Percentiles rank a stretch among this genome's conserved stretches.
phyloP scores from a whole-genome alignment of 1,140 invertebrate genomes.

The Vanessa tameamea region DNA sequence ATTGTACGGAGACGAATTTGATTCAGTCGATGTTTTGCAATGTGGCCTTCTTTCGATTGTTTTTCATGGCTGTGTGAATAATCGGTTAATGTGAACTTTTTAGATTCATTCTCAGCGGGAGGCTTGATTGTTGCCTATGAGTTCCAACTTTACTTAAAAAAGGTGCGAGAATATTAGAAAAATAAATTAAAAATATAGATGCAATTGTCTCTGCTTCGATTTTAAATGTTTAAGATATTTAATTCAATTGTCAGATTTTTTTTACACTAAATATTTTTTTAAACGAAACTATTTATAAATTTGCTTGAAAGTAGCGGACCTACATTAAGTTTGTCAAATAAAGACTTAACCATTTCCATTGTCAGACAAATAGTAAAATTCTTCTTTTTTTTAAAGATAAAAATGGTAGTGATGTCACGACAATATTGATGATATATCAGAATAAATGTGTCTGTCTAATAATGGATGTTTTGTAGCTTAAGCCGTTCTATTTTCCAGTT shows the following conservation, averaged over 20 bases:
- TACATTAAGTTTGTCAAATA: no score
- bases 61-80: conserved; percentile 6
- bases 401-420: no score
- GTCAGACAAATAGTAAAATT: no score
- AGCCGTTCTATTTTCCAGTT: neutral
- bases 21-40: conserved; percentile 9
- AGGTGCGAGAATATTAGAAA: neutral
- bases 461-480: neutral
- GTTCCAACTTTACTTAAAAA: neutral
- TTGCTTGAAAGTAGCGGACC: no score
- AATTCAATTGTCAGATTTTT: no score
- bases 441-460: neutral
- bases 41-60: conserved; percentile 9
- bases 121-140: neutral
- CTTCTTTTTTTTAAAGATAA: no score
- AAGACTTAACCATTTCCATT: no score
- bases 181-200: no score
- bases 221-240: no score
- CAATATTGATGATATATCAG: neutral
- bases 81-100: conserved; percentile 12
- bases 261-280: no score
- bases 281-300: no score
- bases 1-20: conserved; percentile 1
- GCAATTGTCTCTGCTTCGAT: no score
- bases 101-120: neutral